Evolutionary conservation across 2,797 vertebrate species (phyloP), one percentile per base, ranked within the genome.

Genomic region (Scyliorhinus canicula): DNA sequence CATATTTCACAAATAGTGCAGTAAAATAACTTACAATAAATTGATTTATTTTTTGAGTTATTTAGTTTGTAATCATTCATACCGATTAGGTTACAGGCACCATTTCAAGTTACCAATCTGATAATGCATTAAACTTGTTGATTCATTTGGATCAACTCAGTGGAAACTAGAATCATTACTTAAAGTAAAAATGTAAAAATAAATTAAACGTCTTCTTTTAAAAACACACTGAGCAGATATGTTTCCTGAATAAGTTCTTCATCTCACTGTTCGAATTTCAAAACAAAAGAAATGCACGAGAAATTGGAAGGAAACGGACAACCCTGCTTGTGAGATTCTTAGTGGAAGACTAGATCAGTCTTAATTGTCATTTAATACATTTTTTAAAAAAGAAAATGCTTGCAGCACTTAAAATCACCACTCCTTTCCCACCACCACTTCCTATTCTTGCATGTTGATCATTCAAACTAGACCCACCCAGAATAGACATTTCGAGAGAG

Each of bases 111-210:
- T n/a, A 60, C 44, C 88, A 91, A 91, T 21, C 85, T 57, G 50
- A 65, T 24, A 44, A 44, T 28, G 60, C 57, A 65, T 21, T 44
- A 26, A 91, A 65, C n/a, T 63, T 88, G 12, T 40, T 90, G n/a
- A 65, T 40, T 65, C 40, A 35, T 35, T 40, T 65, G 88, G n/a
- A 26, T 63, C n/a, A 63, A 63, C n/a, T 88, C 12, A 65, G 40
- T 40, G 65, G 57, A 91, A 91, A 91, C 21, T 91, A 24, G 21
- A 91, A 19, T 57, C 47, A 77, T 40, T 77, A 82, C n/a, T 79
- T 79, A 57, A 90, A 60, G 8, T 40, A 90, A 63, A 91, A 91
- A 65, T 91, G 85, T 52, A 57, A 84, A 88, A 57, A 88, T 88
- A 57, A 57, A 65, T 40, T 55, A 85, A 84, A 40, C 19, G 19